phyloP scores from a whole-genome alignment of 1,140 invertebrate genomes.

The Zaprionus capensis region DNA sequence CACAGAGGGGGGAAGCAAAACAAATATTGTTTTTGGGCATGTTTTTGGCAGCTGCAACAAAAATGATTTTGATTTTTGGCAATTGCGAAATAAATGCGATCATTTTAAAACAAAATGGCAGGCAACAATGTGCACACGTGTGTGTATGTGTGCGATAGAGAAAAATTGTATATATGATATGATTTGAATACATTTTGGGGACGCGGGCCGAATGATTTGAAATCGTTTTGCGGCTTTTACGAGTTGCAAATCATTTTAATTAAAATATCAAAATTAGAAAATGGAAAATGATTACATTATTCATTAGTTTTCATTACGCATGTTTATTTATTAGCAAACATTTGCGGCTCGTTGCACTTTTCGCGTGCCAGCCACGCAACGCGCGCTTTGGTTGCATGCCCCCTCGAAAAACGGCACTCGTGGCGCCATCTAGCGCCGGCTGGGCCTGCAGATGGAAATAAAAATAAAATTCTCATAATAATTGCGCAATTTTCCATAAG shows the following conservation, averaged over 20 bases:
- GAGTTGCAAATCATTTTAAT: conserved; percentile 85
- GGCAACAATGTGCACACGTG: conserved; percentile 14
- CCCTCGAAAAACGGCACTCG: conserved; percentile 17
- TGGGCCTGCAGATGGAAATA: background rate
- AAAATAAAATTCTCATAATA: background rate
- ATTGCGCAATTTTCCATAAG: conserved; percentile 42
- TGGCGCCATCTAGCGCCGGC: conserved; percentile 69
- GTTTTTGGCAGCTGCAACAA: conserved; percentile 51
- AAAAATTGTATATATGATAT: conserved; percentile 72
- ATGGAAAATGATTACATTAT: conserved; percentile 84
- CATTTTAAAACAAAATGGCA: conserved; percentile 79
- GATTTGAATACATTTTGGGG: conserved; percentile 68
- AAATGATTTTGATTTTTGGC: conserved; percentile 76
- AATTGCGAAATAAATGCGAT: conserved; percentile 75
- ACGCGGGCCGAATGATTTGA: conserved; percentile 74
- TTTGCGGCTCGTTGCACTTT: conserved; percentile 43
- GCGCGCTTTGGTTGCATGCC: background rate
- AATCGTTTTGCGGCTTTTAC: conserved; percentile 84
- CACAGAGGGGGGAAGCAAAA: conserved; percentile 40
- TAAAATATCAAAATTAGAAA: conserved; percentile 84
- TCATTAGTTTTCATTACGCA: conserved; percentile 84
- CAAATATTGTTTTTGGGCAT: conserved; percentile 74
- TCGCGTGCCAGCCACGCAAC: conserved; percentile 3
- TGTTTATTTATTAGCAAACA: conserved; percentile 76
- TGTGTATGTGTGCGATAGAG: background rate